Evolutionary conservation across 2,888 invertebrate species (phyloP).

Genomic region (Germaria angustata): DNA sequence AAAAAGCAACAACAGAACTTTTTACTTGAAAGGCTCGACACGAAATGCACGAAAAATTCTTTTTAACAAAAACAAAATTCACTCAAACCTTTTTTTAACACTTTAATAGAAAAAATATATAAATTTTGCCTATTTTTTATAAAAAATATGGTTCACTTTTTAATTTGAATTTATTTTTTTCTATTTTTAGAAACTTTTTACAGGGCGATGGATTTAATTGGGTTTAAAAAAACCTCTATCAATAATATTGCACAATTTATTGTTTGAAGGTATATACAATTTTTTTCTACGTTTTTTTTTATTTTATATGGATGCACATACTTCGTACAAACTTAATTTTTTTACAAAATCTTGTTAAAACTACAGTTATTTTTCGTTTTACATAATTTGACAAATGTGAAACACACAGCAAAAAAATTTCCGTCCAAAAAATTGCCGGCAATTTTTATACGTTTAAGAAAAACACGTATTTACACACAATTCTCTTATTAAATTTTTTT

Average conservation of each 20-base stretch:
- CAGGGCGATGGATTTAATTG: too few species aligned
- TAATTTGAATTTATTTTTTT: background rate
- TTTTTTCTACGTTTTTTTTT: too few species aligned
- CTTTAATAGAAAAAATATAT: background rate
- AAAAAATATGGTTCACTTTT: too few species aligned
- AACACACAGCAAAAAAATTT: constrained; percentile 34
- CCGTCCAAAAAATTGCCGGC: constrained; percentile 60
- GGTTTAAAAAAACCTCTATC: background rate
- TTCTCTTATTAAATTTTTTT: background rate
- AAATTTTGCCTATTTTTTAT: too few species aligned
- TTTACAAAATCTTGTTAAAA: background rate
- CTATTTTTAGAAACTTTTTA: background rate
- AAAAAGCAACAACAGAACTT: constrained; percentile 11
- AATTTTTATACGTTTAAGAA: constrained; percentile 16
- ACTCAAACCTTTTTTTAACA: constrained; percentile 41
- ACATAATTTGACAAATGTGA: background rate
- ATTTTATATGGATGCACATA: too few species aligned
- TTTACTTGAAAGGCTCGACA: background rate
- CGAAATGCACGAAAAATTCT: constrained; percentile 46
- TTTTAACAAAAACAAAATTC: background rate
- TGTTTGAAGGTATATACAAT: background rate
- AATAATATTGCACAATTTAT: constrained; percentile 34
- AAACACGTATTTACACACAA: background rate
- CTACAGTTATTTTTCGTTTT: constrained; percentile 43
- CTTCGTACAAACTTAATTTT: background rate